Evolutionary conservation across 1,140 invertebrate species (phyloP).

Genomic region (Whitmania pigra): DNA sequence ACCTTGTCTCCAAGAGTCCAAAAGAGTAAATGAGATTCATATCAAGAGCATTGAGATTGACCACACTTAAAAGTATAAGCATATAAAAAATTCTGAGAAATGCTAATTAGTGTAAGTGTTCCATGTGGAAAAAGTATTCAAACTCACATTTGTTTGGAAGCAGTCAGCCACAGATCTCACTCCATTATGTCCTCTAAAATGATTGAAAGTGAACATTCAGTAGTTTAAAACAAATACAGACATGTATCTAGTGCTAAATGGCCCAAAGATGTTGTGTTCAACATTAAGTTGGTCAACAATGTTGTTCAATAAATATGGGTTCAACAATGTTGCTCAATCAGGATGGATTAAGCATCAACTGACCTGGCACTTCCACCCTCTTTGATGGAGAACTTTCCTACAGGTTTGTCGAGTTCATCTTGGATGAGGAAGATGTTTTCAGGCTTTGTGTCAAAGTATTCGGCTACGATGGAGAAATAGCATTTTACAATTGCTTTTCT

Average conservation of each 20-base stretch:
- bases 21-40: too few species aligned
- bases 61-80: too few species aligned
- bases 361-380: conserved; percentile 1
- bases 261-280: background rate
- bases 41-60: too few species aligned
- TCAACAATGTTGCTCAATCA: too few species aligned
- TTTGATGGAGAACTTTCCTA: background rate
- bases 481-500: background rate
- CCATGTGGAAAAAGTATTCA: background rate
- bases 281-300: too few species aligned
- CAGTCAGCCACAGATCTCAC: background rate
- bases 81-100: too few species aligned
- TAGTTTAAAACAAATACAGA: background rate
- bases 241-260: background rate
- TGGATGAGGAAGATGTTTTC: conserved; percentile 7
- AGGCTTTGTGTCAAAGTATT: background rate
- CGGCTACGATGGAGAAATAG: background rate
- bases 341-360: background rate
- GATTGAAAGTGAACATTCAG: background rate
- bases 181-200: conserved; percentile 1
- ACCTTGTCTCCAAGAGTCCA: too few species aligned
- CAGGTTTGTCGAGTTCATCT: background rate
- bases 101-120: too few species aligned
- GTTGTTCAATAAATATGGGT: too few species aligned
- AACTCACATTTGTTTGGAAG: conserved; percentile 4